Evolutionary conservation across 92 coral and sea anemone species (phyloP), one percentile per base, ranked within the genome.

Genomic region (Bergia puertoricense): DNA sequence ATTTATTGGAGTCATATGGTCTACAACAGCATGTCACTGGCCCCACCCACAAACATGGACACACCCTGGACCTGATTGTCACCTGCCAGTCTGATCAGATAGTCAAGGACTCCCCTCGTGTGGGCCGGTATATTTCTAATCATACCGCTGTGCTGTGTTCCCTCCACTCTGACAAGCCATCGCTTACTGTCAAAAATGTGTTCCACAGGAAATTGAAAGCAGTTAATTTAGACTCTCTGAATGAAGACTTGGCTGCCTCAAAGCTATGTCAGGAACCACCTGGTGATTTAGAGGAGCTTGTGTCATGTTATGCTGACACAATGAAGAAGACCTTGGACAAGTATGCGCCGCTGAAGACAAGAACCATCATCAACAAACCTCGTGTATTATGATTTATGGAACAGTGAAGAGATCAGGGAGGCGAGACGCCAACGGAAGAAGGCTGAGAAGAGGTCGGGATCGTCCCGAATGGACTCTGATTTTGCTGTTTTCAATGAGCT

Each of bases 381-480:
- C 90, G 93, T 77, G 93, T 91, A 15, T 91, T 91, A 14, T 91
- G 91, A 91, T 91, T 91, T 30, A 30, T 30, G 30, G 30, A 30
- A 30, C 74, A 91, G 81, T 79, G 91, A 91, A 67, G 74, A 82
- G 39, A 85, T 88, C 40, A 88, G 81, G 77, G 75, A 78, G 89
- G 93, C 89, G 39, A 88, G 85, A 75, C 83, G 87, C 40, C 80
- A 91, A 41, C 79, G 93, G 72, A 72, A 91, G 80, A 91, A 91
- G 75, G 94, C 94, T 76, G 94, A 91, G 79, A 89, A 78, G 62
- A 89, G 56, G 73, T 91, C 90, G 90, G 79, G 90, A 41, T 22
- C 37, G 6, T 80, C 81, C 9, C 72, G 69, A 46, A 30, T 46
- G 2, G 40, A 38, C 15, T 44, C 68, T 40, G 89, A 90, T 50